A percentile compares a stretch with the other conserved stretches of the same genome.
Evolutionary conservation across 2,797 vertebrate genomes (phyloP).

Genomic region (Propithecus deckenii): DNA sequence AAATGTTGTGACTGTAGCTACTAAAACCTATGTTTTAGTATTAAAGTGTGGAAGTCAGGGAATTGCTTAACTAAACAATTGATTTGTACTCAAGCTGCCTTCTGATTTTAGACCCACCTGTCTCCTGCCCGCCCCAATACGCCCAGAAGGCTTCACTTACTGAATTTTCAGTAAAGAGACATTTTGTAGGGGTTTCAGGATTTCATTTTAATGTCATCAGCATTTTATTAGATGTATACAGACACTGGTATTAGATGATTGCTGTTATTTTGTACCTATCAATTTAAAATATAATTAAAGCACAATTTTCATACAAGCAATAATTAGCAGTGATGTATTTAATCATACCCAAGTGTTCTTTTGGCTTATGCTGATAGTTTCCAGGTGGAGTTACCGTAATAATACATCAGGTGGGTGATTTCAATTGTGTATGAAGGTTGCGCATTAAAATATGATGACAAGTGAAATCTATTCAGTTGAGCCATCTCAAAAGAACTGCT

Average conservation of each 20-base stretch:
- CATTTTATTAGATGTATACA: constrained; percentile 14
- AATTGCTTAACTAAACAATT: constrained; percentile 3
- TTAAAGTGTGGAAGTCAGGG: not conserved
- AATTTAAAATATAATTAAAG: constrained; percentile 47
- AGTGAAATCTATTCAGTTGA: not conserved
- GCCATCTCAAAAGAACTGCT: not conserved
- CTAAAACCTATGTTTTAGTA: not conserved
- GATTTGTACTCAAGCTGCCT: not conserved
- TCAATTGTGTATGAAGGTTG: not conserved
- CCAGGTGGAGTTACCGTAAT: not conserved
- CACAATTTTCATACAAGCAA: not conserved
- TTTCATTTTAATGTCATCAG: constrained; percentile 33
- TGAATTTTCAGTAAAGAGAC: constrained; percentile 20
- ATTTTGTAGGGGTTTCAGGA: not conserved
- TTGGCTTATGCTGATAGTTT: constrained; percentile 13
- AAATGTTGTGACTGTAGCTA: not conserved
- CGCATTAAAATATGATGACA: not conserved
- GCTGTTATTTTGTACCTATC: not conserved
- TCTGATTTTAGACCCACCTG: not conserved
- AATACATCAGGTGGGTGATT: not conserved
- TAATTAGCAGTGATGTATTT: constrained; percentile 40
- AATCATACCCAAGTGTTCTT: constrained; percentile 6
- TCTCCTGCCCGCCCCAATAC: not conserved
- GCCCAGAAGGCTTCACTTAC: not conserved
- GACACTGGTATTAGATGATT: not conserved